These are phyloP conservation scores for Chaetodon auriga DNA, from an alignment of 2,113 vertebrate genomes.

Conservation along the genomic window DNA sequence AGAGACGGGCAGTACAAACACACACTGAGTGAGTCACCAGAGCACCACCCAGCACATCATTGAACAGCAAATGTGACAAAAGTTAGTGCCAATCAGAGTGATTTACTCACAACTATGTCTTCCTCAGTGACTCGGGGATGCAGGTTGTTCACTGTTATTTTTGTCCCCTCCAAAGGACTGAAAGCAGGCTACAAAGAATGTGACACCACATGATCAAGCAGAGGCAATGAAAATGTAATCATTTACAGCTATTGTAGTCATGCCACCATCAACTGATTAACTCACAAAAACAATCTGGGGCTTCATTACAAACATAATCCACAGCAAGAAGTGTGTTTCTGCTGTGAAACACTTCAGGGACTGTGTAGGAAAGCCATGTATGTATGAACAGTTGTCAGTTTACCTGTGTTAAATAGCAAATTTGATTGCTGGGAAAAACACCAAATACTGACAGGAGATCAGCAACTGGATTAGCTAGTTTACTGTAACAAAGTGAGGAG, in stretches of 20 bases:
- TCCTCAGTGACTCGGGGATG: constrained; percentile 97
- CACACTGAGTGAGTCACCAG: constrained; percentile 30
- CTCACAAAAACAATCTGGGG: not conserved
- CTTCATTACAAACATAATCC: not conserved
- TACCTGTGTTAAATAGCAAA: too few relatives aligned
- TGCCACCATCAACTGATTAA: not conserved
- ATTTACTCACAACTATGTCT: constrained; percentile 94
- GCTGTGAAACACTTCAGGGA: not conserved
- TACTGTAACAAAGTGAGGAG: not conserved
- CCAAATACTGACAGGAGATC: not conserved
- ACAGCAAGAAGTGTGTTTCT: too few relatives aligned
- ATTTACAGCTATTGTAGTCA: not conserved
- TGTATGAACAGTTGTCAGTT: too few relatives aligned
- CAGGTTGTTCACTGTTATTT: constrained; percentile 98
- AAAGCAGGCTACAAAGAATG: constrained; percentile 84
- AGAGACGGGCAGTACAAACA: constrained; percentile 7
- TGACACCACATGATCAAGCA: constrained; percentile 9
- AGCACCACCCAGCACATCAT: not conserved
- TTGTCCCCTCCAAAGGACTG: constrained; percentile 97
- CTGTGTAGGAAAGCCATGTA: not conserved
- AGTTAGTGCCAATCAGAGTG: not conserved
- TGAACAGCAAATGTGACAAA: not conserved
- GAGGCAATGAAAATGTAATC: not conserved
- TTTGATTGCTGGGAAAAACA: too few relatives aligned
- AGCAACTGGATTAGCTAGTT: not conserved